phyloP scores from a whole-genome alignment of 2,888 invertebrate species.

The Amphipoea oculea region DNA sequence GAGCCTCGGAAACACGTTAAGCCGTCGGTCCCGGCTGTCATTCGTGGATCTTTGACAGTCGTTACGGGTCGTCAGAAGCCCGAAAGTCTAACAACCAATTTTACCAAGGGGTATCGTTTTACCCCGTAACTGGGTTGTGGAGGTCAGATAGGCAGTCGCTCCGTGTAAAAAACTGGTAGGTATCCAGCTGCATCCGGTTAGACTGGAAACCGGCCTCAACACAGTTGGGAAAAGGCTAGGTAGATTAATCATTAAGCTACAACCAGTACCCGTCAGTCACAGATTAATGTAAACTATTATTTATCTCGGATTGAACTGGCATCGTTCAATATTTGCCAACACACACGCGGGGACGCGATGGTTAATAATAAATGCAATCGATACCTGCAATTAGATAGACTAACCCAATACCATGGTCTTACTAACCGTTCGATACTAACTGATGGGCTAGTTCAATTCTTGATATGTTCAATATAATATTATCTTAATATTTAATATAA shows the following conservation, averaged over 20 bases:
- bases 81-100: neutral
- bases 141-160: too few species aligned
- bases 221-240: neutral
- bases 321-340: conserved; percentile 5
- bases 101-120: neutral
- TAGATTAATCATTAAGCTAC: neutral
- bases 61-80: neutral
- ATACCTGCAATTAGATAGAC: conserved; percentile 22
- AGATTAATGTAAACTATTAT: conserved; percentile 13
- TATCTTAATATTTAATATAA: too few species aligned
- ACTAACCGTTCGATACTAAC: neutral
- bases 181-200: neutral
- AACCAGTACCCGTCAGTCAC: neutral
- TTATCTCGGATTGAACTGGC: neutral
- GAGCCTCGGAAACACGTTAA: neutral
- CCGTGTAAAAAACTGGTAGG: neutral
- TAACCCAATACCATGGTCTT: neutral
- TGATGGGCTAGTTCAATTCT: neutral
- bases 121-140: neutral
- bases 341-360: neutral
- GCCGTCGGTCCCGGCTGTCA: neutral
- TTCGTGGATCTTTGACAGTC: neutral
- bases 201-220: neutral
- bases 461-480: too few species aligned
- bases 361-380: conserved; percentile 51